Conservation (phyloP, 2,797 vertebrate genomes). For the Phyllotis vaccarum region DNA sequence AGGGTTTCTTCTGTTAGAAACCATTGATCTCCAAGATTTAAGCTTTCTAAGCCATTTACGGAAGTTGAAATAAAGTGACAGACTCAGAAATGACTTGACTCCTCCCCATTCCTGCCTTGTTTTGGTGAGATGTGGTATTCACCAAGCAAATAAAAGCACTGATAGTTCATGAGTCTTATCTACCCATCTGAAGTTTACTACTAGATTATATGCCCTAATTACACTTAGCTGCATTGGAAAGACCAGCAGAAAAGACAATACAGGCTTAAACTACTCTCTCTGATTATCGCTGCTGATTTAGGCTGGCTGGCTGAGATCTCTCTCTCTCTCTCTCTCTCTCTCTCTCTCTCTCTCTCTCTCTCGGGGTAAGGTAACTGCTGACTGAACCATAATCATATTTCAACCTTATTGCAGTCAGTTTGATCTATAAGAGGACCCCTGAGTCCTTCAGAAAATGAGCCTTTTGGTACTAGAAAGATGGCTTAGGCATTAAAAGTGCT, state of each 20-base stretch:
- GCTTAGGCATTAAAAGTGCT: background rate
- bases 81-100: slow-evolving; percentile 35
- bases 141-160: slow-evolving; percentile 81
- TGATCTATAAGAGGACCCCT: slow-evolving; percentile 28
- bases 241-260: slow-evolving; percentile 83
- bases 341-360: too few relatives aligned
- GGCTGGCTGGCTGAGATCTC: too few relatives aligned
- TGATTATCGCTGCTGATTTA: slow-evolving; percentile 5
- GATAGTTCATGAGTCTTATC: slow-evolving; percentile 81
- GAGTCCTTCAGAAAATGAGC: background rate
- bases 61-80: slow-evolving; percentile 58
- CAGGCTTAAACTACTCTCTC: slow-evolving; percentile 67
- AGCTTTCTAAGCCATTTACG: slow-evolving; percentile 37
- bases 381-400: slow-evolving; percentile 20
- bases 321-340: too few relatives aligned
- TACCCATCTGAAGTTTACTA: slow-evolving; percentile 80
- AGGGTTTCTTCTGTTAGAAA: slow-evolving; percentile 57
- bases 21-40: slow-evolving; percentile 57
- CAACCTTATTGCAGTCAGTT: slow-evolving; percentile 68
- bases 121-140: slow-evolving; percentile 61
- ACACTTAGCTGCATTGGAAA: slow-evolving; percentile 79
- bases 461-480: background rate
- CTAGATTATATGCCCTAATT: slow-evolving; percentile 79
- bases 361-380: background rate
- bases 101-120: background rate